These are phyloP conservation scores for Aspiorhynchus laticeps DNA, from an alignment of 2,113 vertebrate genomes.

Conservation along the genomic window DNA sequence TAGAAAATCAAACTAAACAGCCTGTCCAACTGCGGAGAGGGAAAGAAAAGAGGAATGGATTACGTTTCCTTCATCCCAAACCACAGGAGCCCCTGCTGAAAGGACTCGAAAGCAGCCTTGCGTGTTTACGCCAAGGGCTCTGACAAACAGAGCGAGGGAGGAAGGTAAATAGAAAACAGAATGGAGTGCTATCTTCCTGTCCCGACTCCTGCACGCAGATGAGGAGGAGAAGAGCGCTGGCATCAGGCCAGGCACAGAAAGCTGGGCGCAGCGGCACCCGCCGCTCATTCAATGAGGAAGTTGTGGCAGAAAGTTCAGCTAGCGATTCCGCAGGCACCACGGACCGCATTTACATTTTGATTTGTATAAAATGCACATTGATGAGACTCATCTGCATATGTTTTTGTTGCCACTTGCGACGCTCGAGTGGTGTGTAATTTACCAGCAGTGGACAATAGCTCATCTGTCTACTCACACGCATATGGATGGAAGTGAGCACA, in stretches of 20 bases:
- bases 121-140: slow-evolving; percentile 57
- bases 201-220: slow-evolving; percentile 27
- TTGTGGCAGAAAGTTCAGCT: slow-evolving; percentile 12
- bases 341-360: slow-evolving; percentile 8
- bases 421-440: slow-evolving; percentile 27
- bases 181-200: slow-evolving; percentile 41
- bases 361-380: slow-evolving; percentile 25
- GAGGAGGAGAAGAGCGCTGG: slow-evolving; percentile 33
- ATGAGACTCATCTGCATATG: slow-evolving; percentile 32
- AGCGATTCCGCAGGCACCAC: background rate
- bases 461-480: slow-evolving; percentile 11
- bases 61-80: slow-evolving; percentile 30
- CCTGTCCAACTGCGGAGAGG: slow-evolving; percentile 57
- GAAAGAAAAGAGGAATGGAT: slow-evolving; percentile 41
- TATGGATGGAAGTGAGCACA: background rate
- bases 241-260: slow-evolving; percentile 28
- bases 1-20: slow-evolving; percentile 67
- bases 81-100: slow-evolving; percentile 23
- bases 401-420: slow-evolving; percentile 36
- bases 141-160: slow-evolving; percentile 46
- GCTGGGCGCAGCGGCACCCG: background rate
- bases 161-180: slow-evolving; percentile 50
- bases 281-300: slow-evolving; percentile 18
- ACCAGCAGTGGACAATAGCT: slow-evolving; percentile 26
- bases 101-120: slow-evolving; percentile 43